Evolutionary conservation across 2,888 invertebrate species (phyloP).

Genomic region (Sussaba pulchella): DNA sequence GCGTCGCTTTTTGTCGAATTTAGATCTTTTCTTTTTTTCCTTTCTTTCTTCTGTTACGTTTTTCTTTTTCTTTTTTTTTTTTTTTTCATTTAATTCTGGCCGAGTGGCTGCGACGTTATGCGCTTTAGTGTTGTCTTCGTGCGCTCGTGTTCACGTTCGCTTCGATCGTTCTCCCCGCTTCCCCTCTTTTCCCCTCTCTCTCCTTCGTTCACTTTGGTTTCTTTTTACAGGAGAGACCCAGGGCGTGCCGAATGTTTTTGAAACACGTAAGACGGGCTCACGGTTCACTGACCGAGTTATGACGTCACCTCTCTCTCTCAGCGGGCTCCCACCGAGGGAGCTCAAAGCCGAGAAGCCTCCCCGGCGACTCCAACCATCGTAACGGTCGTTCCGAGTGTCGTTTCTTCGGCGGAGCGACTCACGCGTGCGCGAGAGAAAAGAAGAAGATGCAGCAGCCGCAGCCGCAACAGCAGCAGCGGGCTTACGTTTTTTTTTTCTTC

Average conservation of each 20-base stretch:
- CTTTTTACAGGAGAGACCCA: constrained; percentile 32
- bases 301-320: constrained; percentile 77
- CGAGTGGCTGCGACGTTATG: constrained; percentile 17
- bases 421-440: constrained; percentile 21
- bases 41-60: background rate
- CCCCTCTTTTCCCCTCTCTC: constrained; percentile 8
- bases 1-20: no score
- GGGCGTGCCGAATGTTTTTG: constrained; percentile 77
- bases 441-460: constrained; percentile 9
- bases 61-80: constrained; percentile 34
- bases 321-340: constrained; percentile 67
- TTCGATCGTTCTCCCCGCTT: constrained; percentile 9
- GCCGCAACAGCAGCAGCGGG: background rate
- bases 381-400: constrained; percentile 52
- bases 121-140: constrained; percentile 47
- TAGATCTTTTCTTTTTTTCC: constrained; percentile 41
- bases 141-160: constrained; percentile 10
- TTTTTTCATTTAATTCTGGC: background rate
- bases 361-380: constrained; percentile 45
- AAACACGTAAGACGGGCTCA: constrained; percentile 77
- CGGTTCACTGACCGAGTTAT: constrained; percentile 83
- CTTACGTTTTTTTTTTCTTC: constrained; percentile 18
- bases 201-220: constrained; percentile 12
- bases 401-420: constrained; percentile 40
- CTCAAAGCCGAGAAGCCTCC: constrained; percentile 44